Conservation (phyloP, 2,113 vertebrate genomes). For the Eira barbara region DNA sequence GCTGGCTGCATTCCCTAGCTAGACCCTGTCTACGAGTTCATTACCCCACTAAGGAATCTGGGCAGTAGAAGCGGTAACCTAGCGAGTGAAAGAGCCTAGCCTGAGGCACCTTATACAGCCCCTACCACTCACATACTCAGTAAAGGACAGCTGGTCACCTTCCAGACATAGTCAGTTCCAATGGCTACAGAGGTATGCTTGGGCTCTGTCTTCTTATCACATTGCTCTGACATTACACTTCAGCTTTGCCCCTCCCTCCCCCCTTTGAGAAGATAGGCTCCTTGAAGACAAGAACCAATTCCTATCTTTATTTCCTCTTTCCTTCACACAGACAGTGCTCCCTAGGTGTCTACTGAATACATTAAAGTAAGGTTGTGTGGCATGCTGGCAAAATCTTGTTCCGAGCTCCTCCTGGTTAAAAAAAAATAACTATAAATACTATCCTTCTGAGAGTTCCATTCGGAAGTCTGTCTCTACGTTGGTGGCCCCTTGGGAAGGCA, state of each 20-base stretch:
- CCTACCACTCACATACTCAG: background rate
- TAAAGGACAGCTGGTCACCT: background rate
- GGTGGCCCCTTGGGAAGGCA: background rate
- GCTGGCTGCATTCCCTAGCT: background rate
- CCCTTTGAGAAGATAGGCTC: background rate
- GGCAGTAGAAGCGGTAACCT: background rate
- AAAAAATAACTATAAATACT: background rate
- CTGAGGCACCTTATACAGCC: background rate
- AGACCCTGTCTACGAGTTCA: background rate
- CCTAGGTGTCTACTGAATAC: background rate
- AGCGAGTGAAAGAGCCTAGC: background rate
- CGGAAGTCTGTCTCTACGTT: background rate
- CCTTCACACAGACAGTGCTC: background rate
- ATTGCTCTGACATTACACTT: background rate
- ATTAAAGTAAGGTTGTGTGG: background rate
- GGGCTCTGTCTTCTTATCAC: background rate
- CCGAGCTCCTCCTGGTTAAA: background rate
- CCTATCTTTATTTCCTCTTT: background rate
- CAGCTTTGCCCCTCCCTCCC: background rate
- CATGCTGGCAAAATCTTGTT: background rate
- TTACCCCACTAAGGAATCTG: background rate
- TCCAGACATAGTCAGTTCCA: background rate
- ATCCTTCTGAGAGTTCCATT: background rate
- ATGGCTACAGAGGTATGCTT: accelerated
- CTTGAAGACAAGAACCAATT: background rate